These are phyloP conservation scores for Parazoanthus swiftii DNA, from an alignment of 92 coral and sea anemone genomes.

Conservation along the genomic window DNA sequence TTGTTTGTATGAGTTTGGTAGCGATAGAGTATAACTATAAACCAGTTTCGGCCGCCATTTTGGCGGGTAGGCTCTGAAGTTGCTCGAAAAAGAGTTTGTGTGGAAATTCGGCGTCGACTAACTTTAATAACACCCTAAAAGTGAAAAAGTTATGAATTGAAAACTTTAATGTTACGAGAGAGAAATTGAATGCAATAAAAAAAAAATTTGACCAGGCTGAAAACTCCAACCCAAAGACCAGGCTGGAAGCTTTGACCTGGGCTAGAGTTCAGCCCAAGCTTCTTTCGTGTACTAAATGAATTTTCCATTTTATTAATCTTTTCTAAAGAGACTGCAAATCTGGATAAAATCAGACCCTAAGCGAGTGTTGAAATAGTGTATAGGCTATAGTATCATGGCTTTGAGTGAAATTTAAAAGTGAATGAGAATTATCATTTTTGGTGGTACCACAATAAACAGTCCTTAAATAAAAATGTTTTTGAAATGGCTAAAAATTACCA, in stretches of 20 bases:
- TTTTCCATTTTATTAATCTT: too few species aligned
- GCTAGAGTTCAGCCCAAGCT: too few species aligned
- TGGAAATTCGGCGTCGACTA: background rate
- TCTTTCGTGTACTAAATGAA: too few species aligned
- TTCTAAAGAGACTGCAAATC: too few species aligned
- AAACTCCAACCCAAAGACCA: too few species aligned
- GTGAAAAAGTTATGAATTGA: constrained; percentile 12
- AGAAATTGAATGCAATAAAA: background rate
- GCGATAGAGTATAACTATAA: constrained; percentile 10
- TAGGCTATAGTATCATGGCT: background rate
- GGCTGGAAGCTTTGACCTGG: too few species aligned
- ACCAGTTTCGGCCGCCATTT: constrained; percentile 14
- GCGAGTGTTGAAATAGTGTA: background rate
- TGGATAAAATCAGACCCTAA: background rate
- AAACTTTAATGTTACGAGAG: too few species aligned
- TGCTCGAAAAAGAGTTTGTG: constrained; percentile 24
- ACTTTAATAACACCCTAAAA: constrained; percentile 10
- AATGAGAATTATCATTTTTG: background rate
- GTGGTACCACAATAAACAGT: background rate
- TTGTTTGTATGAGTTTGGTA: constrained; percentile 11
- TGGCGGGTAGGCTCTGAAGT: constrained; percentile 30
- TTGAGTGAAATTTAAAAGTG: background rate
- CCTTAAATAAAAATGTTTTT: background rate
- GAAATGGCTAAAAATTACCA: constrained; percentile 6
- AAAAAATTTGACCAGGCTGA: too few species aligned